phyloP scores from a whole-genome alignment of 2,888 invertebrate genomes.

The Cheilosia urbana region DNA sequence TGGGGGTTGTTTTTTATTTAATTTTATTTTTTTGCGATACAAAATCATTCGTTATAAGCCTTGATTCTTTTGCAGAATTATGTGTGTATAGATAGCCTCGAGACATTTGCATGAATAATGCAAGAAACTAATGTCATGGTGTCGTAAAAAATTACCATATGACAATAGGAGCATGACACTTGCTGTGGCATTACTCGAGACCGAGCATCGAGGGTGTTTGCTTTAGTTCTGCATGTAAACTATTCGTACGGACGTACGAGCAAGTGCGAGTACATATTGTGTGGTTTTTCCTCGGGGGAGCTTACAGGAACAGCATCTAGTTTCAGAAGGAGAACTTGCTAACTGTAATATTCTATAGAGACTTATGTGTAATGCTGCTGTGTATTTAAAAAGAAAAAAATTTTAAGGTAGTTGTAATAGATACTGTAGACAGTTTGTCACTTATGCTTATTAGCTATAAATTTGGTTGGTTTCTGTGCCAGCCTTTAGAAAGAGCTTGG shows the following conservation, averaged over 20 bases:
- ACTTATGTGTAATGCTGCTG: no score
- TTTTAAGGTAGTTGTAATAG: no score
- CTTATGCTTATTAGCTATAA: no score
- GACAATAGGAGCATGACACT: slow-evolving; percentile 69
- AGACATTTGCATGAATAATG: slow-evolving; percentile 74
- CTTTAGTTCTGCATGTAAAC: not conserved
- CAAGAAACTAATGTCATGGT: slow-evolving; percentile 68
- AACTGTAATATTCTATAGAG: no score
- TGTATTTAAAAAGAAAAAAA: no score
- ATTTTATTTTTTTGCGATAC: slow-evolving; percentile 47
- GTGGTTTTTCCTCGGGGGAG: no score
- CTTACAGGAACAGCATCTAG: no score
- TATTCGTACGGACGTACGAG: not conserved
- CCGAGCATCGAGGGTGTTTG: slow-evolving; percentile 9
- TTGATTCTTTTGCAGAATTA: slow-evolving; percentile 40
- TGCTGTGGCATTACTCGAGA: slow-evolving; percentile 21
- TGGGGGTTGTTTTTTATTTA: not conserved
- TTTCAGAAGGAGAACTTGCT: no score
- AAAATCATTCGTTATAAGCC: slow-evolving; percentile 71
- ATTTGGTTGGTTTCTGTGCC: no score
- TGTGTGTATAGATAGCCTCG: slow-evolving; percentile 28
- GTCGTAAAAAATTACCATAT: slow-evolving; percentile 73
- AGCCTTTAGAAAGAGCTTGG: no score
- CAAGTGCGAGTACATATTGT: no score
- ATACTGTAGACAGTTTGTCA: no score